phyloP scores from a whole-genome alignment of 1,140 invertebrate genomes.

The Drosophila pectinifera region DNA sequence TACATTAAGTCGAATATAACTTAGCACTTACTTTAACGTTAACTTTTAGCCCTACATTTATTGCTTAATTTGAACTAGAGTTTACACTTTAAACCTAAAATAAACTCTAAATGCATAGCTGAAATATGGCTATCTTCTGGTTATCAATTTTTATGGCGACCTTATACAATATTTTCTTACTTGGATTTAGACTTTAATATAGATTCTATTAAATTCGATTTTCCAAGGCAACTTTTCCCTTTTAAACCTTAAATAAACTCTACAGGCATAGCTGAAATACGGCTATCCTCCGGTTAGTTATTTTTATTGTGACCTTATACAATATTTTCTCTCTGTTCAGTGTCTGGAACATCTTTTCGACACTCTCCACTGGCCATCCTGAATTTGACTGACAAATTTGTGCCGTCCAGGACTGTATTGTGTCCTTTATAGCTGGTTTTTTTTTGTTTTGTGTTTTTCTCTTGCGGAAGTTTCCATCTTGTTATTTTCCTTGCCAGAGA shows the following conservation, averaged over 20 bases:
- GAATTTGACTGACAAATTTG: slow-evolving; percentile 30
- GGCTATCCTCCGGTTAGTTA: neutral
- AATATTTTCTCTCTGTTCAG: neutral
- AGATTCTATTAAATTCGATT: no score
- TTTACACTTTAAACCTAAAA: neutral
- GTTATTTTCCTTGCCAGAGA: slow-evolving; percentile 69
- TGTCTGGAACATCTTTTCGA: neutral
- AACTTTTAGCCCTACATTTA: no score
- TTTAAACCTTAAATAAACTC: neutral
- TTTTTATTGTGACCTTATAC: neutral
- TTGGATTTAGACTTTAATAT: no score
- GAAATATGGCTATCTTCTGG: neutral
- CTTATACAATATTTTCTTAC: neutral
- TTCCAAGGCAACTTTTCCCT: no score
- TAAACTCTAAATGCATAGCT: neutral
- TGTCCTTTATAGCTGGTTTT: slow-evolving; percentile 26
- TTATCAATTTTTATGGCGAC: neutral
- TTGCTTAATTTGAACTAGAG: no score
- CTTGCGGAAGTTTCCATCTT: slow-evolving; percentile 62
- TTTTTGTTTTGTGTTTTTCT: slow-evolving; percentile 44
- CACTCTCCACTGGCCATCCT: neutral
- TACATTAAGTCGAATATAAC: no score
- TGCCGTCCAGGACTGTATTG: slow-evolving; percentile 14
- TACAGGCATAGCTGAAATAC: neutral
- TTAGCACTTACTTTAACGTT: no score